These are phyloP conservation scores for Hydrozoanthus tunicans DNA, from an alignment of 64 coral and sea anemone species.

Conservation along the genomic window DNA sequence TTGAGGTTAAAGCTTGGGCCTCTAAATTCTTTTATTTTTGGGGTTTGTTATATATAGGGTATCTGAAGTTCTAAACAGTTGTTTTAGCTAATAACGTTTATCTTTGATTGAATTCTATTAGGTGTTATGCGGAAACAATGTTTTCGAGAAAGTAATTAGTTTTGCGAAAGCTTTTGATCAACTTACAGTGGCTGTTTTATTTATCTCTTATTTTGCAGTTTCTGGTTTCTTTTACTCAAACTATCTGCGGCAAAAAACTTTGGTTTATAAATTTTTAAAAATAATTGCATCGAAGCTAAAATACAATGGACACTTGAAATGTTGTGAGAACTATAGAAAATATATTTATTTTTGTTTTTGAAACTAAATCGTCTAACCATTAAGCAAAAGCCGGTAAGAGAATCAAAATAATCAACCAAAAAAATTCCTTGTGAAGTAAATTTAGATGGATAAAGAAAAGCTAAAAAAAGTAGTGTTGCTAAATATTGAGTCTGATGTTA, in stretches of 20 bases:
- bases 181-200: not conserved
- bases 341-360: not conserved
- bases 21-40: not conserved
- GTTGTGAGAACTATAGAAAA: not conserved
- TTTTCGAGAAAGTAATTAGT: not conserved
- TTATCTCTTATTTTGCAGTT: not conserved
- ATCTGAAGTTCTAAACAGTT: not conserved
- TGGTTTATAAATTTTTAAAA: not conserved
- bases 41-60: not conserved
- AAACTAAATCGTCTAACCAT: too few relatives aligned
- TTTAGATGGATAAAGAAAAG: not conserved
- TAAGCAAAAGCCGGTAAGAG: not conserved
- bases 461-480: not conserved
- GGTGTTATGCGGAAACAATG: not conserved
- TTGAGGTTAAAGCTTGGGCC: not conserved
- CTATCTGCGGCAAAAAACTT: not conserved
- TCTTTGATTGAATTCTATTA: not conserved
- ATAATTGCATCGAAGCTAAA: not conserved
- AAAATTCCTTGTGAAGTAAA: not conserved
- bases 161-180: not conserved
- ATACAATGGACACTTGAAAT: not conserved
- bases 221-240: not conserved
- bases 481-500: not conserved
- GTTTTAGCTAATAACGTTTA: conserved; percentile 40
- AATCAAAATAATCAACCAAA: not conserved